Conservation (phyloP, 1,140 invertebrate genomes). For the Caenorhabditis inopinata region DNA sequence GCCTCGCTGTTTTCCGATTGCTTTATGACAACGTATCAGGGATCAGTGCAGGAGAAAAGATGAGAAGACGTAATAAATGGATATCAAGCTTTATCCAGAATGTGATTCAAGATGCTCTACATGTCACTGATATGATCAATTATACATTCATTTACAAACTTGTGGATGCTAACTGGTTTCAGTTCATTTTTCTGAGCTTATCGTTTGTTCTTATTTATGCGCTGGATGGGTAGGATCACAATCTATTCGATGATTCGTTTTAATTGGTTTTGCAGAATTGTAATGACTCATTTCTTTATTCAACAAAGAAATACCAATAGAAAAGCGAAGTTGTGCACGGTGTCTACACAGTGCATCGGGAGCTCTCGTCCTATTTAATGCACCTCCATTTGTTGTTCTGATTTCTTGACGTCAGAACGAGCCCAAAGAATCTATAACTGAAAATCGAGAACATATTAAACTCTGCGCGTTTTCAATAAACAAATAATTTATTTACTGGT, state of each 20-base stretch:
- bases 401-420: no score
- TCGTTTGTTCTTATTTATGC: conserved; percentile 1
- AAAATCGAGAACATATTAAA: no score
- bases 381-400: no score
- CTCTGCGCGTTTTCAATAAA: no score
- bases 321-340: no score
- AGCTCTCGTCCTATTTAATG: no score
- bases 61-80: not conserved
- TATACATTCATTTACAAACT: not conserved
- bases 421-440: no score
- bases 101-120: conserved; percentile 8
- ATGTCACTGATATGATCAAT: not conserved
- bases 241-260: no score
- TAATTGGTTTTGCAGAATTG: not conserved
- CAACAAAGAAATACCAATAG: not conserved
- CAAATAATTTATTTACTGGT: not conserved
- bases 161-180: not conserved
- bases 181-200: not conserved
- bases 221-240: not conserved
- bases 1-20: not conserved
- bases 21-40: not conserved
- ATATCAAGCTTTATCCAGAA: not conserved
- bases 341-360: no score
- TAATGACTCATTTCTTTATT: not conserved
- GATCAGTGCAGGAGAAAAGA: not conserved